Evolutionary conservation across 2,888 invertebrate genomes (phyloP).

Genomic region (Calameuta pallipes): DNA sequence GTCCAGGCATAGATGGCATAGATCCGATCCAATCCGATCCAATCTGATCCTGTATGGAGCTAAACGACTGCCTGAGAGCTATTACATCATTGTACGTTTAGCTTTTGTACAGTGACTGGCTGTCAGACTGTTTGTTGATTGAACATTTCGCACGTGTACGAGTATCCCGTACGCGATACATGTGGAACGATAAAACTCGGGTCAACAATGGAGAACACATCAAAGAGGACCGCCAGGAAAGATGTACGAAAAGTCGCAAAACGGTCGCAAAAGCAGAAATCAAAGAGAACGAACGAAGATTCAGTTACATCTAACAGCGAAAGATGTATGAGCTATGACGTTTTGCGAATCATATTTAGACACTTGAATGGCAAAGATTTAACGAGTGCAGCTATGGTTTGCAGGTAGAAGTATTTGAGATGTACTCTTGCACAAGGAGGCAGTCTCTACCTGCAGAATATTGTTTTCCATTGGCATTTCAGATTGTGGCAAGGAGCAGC

Average conservation of each 20-base stretch:
- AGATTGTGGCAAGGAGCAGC: constrained; percentile 2
- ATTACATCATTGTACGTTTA: neutral
- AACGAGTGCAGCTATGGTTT: constrained; percentile 45
- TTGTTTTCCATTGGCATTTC: neutral
- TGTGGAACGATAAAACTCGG: neutral
- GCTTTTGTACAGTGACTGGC: neutral
- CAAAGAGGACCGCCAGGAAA: neutral
- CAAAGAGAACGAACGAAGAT: neutral
- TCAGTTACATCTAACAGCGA: neutral
- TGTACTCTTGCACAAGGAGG: neutral
- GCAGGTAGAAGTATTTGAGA: constrained; percentile 42
- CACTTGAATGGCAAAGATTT: constrained; percentile 50
- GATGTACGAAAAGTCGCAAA: neutral
- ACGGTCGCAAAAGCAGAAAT: neutral
- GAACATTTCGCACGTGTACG: neutral
- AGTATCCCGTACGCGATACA: neutral
- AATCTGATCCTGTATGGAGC: neutral
- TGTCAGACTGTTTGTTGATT: neutral
- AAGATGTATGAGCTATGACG: constrained; percentile 50
- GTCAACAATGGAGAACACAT: neutral
- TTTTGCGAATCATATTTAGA: constrained; percentile 54
- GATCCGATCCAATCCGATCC: neutral
- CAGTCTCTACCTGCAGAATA: neutral
- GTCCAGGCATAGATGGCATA: neutral
- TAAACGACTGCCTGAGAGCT: neutral